phyloP scores from a whole-genome alignment of 37 sponge, comb jelly and placozoan species.

The Aplysina aerophoba region DNA sequence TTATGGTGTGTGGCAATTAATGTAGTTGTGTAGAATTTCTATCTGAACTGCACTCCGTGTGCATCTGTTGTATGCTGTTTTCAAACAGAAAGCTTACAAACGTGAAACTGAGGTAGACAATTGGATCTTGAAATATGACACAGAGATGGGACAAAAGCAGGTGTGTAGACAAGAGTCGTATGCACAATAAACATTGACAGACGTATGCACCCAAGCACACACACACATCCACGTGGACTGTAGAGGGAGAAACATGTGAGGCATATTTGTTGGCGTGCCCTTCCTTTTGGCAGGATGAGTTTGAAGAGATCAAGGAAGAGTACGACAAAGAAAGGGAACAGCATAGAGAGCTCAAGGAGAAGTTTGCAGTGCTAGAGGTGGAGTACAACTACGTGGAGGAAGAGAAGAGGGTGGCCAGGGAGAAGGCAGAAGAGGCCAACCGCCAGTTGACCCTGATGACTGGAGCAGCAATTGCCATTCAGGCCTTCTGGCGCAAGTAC shows the following conservation, averaged over 20 bases:
- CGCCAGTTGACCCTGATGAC: conserved; percentile 50
- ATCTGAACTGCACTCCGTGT: neutral
- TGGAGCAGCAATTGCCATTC: conserved; percentile 79
- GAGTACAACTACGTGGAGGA: conserved; percentile 81
- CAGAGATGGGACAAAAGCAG: conserved; percentile 93
- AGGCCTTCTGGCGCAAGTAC: conserved; percentile 76
- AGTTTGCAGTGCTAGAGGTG: conserved; percentile 71
- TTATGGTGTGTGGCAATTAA: no score
- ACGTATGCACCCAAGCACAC: neutral
- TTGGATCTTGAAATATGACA: conserved; percentile 94
- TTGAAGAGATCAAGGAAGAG: conserved; percentile 68
- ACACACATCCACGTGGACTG: neutral
- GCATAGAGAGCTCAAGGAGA: conserved; percentile 86
- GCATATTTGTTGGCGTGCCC: neutral
- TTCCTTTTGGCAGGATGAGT: conserved; percentile 46
- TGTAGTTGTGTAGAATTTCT: neutral
- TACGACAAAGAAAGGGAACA: conserved; percentile 77
- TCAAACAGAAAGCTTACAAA: conserved; percentile 73
- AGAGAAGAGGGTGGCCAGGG: conserved; percentile 84
- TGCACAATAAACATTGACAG: neutral
- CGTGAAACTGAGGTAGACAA: conserved; percentile 92
- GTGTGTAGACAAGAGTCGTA: conserved; percentile 30
- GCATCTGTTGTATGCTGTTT: neutral
- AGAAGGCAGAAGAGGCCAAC: conserved; percentile 70
- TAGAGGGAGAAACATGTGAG: neutral